Percentiles rank a stretch among this genome's conserved stretches.
Conservation (phyloP, 2,113 vertebrate genomes). For the Protomyctophum bolini region DNA sequence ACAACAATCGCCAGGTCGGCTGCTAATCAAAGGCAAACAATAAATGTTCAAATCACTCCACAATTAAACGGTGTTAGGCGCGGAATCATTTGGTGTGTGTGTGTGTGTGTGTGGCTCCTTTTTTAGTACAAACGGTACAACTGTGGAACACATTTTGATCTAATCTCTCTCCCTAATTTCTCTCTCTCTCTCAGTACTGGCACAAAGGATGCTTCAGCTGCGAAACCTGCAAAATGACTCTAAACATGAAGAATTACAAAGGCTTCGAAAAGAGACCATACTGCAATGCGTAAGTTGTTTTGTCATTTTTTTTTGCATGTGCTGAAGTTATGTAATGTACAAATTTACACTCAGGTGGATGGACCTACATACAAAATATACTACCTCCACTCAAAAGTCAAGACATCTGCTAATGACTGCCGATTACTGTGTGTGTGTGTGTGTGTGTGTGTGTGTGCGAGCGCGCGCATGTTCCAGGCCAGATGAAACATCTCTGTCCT, state of each 20-base stretch:
- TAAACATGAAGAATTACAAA: constrained; percentile 99
- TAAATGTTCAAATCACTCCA: too few species aligned
- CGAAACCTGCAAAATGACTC: constrained; percentile 98
- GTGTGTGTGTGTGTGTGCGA: too few species aligned
- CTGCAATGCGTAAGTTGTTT: constrained; percentile 94
- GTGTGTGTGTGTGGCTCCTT: background rate
- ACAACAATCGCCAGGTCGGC: too few species aligned
- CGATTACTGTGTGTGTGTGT: background rate
- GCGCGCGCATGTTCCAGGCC: constrained; percentile 40
- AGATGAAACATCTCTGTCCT: constrained; percentile 49
- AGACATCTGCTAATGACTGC: too few species aligned
- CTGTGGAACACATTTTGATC: background rate
- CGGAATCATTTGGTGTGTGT: background rate
- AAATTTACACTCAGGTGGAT: background rate
- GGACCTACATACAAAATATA: constrained; percentile 17
- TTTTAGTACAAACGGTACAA: background rate
- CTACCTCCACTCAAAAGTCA: constrained; percentile 13
- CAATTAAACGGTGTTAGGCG: background rate
- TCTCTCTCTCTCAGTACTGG: constrained; percentile 86
- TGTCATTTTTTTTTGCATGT: constrained; percentile 4
- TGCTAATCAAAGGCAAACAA: too few species aligned
- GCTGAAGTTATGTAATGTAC: background rate
- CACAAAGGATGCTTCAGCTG: constrained; percentile 99
- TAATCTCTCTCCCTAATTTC: background rate
- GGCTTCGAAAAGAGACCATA: constrained; percentile 98